Percentiles rank a stretch among this genome's conserved stretches.
Conservation (phyloP, 2,888 invertebrate species). For the Pycnomerus fuliginosus region DNA sequence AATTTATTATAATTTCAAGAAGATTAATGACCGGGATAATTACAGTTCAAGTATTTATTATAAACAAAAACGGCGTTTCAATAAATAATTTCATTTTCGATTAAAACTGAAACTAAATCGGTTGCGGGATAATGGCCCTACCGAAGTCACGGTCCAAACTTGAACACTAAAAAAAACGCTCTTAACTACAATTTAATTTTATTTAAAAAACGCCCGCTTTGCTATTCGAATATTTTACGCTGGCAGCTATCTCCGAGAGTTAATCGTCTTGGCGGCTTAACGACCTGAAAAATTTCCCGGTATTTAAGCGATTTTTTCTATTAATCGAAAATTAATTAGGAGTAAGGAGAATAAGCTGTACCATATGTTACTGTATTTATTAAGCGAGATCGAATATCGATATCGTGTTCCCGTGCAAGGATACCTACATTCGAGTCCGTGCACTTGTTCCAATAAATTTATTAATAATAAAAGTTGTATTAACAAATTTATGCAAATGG, state of each 20-base stretch:
- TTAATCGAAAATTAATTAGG: no score
- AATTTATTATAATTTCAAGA: slow-evolving; percentile 24
- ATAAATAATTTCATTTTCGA: slow-evolving; percentile 21
- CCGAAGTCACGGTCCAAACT: slow-evolving; percentile 10
- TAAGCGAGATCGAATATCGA: slow-evolving; percentile 8
- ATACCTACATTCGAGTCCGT: slow-evolving; percentile 13
- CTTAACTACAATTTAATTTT: slow-evolving; percentile 11
- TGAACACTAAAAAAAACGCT: neutral
- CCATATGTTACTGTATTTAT: slow-evolving; percentile 11
- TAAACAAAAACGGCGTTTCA: slow-evolving; percentile 19
- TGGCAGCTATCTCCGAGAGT: slow-evolving; percentile 3
- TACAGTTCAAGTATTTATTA: slow-evolving; percentile 21
- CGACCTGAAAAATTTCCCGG: no score
- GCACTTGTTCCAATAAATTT: slow-evolving; percentile 21
- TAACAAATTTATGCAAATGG: slow-evolving; percentile 25
- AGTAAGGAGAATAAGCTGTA: slow-evolving; percentile 11
- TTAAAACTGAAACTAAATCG: slow-evolving; percentile 13
- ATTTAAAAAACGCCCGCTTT: slow-evolving; percentile 3
- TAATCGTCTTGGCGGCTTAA: no score
- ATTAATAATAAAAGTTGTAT: slow-evolving; percentile 20
- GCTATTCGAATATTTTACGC: slow-evolving; percentile 3
- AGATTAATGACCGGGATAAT: slow-evolving; percentile 24
- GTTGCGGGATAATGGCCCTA: slow-evolving; percentile 4
- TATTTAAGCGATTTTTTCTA: no score
- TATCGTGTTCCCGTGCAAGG: slow-evolving; percentile 10